Evolutionary conservation across 2,797 vertebrate genomes (phyloP), one percentile per base, ranked within the genome.

Genomic region (Dallia pectoralis): DNA sequence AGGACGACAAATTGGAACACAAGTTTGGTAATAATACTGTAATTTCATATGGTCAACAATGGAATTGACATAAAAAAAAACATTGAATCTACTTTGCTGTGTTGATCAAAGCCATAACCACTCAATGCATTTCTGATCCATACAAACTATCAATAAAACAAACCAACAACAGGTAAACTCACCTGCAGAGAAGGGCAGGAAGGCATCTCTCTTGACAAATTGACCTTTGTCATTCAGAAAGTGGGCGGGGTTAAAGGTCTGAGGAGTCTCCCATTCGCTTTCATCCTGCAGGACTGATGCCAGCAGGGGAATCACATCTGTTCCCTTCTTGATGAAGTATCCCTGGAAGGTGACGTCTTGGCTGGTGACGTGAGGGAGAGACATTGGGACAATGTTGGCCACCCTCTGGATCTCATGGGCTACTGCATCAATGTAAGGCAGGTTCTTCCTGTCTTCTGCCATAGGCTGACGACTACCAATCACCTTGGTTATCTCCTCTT

Each of bases 381-480:
- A 56, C 56, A 78, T 25, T 2, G 79, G 82, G 1, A 25, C 16
- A 12, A 84, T 51, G 66, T 76, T 74, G 22, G 73, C 77, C 36
- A 84, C 0, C 67, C 79, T 77, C 75, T 84, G 82, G 22, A 56
- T 76, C 72, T 84, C 77, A 18, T n/a, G n/a, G n/a, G n/a, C n/a
- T n/a, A n/a, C n/a, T n/a, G n/a, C n/a, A n/a, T n/a, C n/a, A n/a
- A n/a, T n/a, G n/a, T n/a, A n/a, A n/a, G n/a, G n/a, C n/a, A n/a
- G n/a, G n/a, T n/a, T n/a, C n/a, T n/a, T n/a, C n/a, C n/a, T n/a
- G n/a, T n/a, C n/a, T n/a, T n/a, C n/a, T n/a, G n/a, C n/a, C n/a
- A n/a, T n/a, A n/a, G n/a, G n/a, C n/a, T n/a, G n/a, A n/a, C n/a
- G n/a, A n/a, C n/a, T n/a, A n/a, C n/a, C n/a, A n/a, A n/a, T n/a